phyloP scores from a whole-genome alignment of 2,888 invertebrate species.

The Eustalomyia histrio region DNA sequence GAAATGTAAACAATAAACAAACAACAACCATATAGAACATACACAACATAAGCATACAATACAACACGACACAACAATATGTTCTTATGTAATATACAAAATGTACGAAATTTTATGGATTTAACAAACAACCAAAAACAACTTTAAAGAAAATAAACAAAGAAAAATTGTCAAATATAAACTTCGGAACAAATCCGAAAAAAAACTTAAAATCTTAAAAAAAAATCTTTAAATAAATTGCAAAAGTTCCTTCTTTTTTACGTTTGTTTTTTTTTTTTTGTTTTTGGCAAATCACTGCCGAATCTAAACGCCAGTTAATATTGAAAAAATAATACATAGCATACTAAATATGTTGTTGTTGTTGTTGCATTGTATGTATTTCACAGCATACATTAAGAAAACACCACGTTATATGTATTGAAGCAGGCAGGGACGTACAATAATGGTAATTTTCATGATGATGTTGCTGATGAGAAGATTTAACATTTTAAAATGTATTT shows the following conservation, averaged over 20 bases:
- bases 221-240: slow-evolving; percentile 18
- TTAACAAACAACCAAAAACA: slow-evolving; percentile 30
- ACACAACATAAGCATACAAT: slow-evolving; percentile 4
- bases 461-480: slow-evolving; percentile 52
- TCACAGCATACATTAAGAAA: neutral
- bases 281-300: slow-evolving; percentile 30
- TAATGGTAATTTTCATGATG: slow-evolving; percentile 18
- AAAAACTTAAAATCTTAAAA: neutral
- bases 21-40: neutral
- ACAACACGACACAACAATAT: slow-evolving; percentile 10
- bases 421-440: neutral
- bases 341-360: slow-evolving; percentile 10
- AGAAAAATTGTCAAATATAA: slow-evolving; percentile 48
- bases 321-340: slow-evolving; percentile 4
- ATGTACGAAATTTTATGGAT: slow-evolving; percentile 28
- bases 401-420: neutral
- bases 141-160: slow-evolving; percentile 48
- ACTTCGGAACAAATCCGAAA: slow-evolving; percentile 24
- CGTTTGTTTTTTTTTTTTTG: neutral
- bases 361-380: no score
- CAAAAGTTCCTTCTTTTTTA: neutral
- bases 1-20: slow-evolving; percentile 45
- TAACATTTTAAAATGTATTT: slow-evolving; percentile 61
- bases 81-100: slow-evolving; percentile 56
- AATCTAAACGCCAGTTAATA: slow-evolving; percentile 62